Evolutionary conservation across 1,140 invertebrate genomes (phyloP).

Genomic region (Tigriopus japonicus): DNA sequence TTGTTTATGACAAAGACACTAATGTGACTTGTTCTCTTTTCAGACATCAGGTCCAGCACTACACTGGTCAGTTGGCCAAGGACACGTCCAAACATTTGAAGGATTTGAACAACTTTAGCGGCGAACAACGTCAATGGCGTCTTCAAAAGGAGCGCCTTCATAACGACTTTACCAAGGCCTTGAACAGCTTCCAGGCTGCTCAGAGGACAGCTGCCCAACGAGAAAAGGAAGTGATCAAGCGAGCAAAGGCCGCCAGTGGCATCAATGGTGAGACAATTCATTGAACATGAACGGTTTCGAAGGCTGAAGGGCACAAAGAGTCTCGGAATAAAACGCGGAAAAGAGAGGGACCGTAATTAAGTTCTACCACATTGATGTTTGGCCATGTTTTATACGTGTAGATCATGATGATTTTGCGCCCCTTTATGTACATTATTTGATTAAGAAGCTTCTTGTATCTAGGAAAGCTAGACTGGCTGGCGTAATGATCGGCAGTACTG

Average conservation of each 20-base stretch:
- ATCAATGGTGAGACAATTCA: background rate
- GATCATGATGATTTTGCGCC: too few species aligned
- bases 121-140: slow-evolving; percentile 41
- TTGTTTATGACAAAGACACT: background rate
- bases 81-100: slow-evolving; percentile 75
- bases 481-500: too few species aligned
- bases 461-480: too few species aligned
- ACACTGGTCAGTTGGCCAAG: slow-evolving; percentile 83
- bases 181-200: slow-evolving; percentile 61
- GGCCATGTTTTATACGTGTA: too few species aligned
- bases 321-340: too few species aligned
- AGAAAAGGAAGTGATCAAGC: slow-evolving; percentile 50
- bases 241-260: slow-evolving; percentile 3
- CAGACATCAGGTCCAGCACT: slow-evolving; percentile 82
- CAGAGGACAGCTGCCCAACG: slow-evolving; percentile 61
- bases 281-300: too few species aligned
- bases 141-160: slow-evolving; percentile 76
- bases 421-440: too few species aligned
- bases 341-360: too few species aligned
- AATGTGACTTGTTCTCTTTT: slow-evolving; percentile 18
- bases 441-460: too few species aligned
- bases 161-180: slow-evolving; percentile 78
- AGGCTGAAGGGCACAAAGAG: too few species aligned
- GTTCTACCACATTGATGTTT: too few species aligned
- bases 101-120: slow-evolving; percentile 41